These are phyloP conservation scores for Triplophysa bombifrons DNA, from an alignment of 2,797 vertebrate genomes.

Conservation along the genomic window DNA sequence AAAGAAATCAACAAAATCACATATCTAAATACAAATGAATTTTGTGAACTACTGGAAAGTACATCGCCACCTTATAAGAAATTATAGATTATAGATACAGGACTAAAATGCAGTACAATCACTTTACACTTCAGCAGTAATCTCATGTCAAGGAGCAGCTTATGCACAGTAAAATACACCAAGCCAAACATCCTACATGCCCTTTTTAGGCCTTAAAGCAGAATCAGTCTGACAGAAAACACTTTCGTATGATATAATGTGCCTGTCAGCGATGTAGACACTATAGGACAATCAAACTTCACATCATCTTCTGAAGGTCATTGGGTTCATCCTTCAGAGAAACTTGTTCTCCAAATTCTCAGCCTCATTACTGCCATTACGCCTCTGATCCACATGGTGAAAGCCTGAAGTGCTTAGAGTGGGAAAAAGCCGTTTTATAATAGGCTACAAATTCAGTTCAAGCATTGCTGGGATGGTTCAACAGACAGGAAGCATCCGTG, in stretches of 20 bases:
- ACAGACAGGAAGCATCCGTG: conserved; percentile 75
- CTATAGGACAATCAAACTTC: neutral
- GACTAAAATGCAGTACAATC: conserved; percentile 32
- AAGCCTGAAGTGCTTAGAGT: conserved; percentile 56
- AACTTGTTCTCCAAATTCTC: neutral
- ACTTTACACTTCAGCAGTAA: conserved; percentile 37
- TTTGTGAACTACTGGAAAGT: conserved; percentile 22
- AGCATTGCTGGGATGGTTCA: conserved; percentile 56
- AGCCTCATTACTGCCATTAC: neutral
- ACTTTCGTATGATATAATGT: conserved; percentile 45
- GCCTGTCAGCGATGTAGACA: conserved; percentile 43
- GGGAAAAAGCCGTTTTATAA: conserved; percentile 46
- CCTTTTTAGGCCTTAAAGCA: conserved; percentile 18
- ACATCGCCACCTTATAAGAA: conserved; percentile 22
- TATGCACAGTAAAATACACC: conserved; percentile 45
- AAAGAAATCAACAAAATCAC: conserved; percentile 30
- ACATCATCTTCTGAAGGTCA: conserved; percentile 24
- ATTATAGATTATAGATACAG: conserved; percentile 51
- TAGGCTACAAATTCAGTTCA: conserved; percentile 49
- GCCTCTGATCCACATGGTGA: conserved; percentile 22
- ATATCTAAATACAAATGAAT: conserved; percentile 32
- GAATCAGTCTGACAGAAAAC: conserved; percentile 36
- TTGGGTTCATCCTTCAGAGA: neutral
- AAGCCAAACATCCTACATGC: neutral
- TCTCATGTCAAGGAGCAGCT: conserved; percentile 58